These are phyloP conservation scores for Hetaerina titia DNA, from an alignment of 2,888 invertebrate species.

Conservation along the genomic window DNA sequence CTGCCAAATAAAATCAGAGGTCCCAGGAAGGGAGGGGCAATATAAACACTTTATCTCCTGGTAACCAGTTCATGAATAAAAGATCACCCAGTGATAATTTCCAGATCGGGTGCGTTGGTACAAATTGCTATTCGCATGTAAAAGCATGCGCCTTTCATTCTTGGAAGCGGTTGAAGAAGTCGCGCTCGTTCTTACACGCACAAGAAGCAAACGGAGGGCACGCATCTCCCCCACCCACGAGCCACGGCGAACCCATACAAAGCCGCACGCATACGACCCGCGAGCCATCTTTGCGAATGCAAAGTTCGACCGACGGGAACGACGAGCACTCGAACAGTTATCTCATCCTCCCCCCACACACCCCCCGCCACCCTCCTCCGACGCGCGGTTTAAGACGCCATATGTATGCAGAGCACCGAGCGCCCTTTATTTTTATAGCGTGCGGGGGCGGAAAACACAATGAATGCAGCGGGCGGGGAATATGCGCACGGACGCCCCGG, in stretches of 20 bases:
- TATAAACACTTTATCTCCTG: background rate
- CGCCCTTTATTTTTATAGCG: background rate
- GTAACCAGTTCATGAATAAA: slow-evolving; percentile 30
- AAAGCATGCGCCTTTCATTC: slow-evolving; percentile 33
- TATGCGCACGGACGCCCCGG: background rate
- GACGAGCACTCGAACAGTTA: slow-evolving; percentile 3
- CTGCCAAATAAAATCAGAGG: background rate
- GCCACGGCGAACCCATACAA: background rate
- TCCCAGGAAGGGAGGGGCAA: background rate
- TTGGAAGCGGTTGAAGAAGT: slow-evolving; percentile 13
- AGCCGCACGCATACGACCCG: slow-evolving; percentile 17
- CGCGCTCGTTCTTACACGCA: background rate
- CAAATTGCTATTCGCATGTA: slow-evolving; percentile 43
- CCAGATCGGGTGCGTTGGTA: background rate
- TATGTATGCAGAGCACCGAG: slow-evolving; percentile 42
- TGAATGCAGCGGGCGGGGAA: slow-evolving; percentile 5
- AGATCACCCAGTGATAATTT: slow-evolving; percentile 15
- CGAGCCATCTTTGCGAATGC: slow-evolving; percentile 50
- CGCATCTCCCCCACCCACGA: background rate
- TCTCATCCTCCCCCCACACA: background rate
- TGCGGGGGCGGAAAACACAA: slow-evolving; percentile 23
- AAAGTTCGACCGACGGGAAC: slow-evolving; percentile 54
- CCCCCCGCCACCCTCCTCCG: background rate
- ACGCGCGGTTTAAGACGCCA: slow-evolving; percentile 28
- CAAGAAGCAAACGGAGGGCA: background rate